Conservation (phyloP, 2,113 vertebrate genomes). For the Glaucomys volans region DNA sequence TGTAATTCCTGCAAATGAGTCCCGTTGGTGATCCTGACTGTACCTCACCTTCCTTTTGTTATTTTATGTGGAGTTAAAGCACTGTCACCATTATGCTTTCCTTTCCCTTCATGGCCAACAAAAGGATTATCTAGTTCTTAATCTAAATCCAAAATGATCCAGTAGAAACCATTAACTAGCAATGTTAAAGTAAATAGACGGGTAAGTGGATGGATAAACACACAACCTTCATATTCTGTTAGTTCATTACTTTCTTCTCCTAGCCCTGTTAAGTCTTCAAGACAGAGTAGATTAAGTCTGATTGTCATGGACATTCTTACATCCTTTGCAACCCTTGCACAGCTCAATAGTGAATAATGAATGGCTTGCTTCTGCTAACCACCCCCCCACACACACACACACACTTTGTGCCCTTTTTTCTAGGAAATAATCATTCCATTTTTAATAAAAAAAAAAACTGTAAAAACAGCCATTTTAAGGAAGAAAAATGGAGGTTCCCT, state of each 20-base stretch:
- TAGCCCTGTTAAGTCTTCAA: not conserved
- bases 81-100: not conserved
- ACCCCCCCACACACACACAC: no score
- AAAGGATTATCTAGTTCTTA: not conserved
- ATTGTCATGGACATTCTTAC: not conserved
- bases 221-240: not conserved
- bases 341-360: conserved; percentile 5
- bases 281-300: conserved; percentile 20
- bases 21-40: not conserved
- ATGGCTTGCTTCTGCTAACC: not conserved
- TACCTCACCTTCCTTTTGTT: not conserved
- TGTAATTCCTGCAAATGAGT: conserved; percentile 26
- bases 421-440: conserved; percentile 47
- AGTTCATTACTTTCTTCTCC: not conserved
- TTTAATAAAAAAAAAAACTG: conserved; percentile 28
- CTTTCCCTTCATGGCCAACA: not conserved
- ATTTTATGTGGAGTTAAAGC: conserved; percentile 21
- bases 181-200: not conserved
- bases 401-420: not conserved
- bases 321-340: not conserved
- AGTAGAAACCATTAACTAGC: not conserved
- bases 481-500: not conserved
- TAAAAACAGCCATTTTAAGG: conserved; percentile 56
- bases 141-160: not conserved
- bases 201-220: not conserved